These are phyloP conservation scores for Eretmocerus hayati DNA, from an alignment of 2,888 invertebrate genomes.

Conservation along the genomic window DNA sequence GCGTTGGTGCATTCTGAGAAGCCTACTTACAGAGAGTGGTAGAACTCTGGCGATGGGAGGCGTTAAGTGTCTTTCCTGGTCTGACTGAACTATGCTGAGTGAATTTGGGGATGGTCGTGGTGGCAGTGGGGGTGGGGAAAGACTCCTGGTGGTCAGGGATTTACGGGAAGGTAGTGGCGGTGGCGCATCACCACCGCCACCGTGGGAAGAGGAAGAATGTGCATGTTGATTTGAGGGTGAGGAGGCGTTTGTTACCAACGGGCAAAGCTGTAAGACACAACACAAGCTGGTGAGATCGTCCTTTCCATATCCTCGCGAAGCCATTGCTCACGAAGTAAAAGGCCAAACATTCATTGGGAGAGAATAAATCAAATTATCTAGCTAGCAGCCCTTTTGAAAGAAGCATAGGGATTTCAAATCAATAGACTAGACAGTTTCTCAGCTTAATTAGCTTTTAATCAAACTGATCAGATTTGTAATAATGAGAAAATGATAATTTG, in stretches of 20 bases:
- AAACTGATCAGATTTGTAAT: no score
- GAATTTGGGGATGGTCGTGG: slow-evolving; percentile 50
- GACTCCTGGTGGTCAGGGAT: slow-evolving; percentile 44
- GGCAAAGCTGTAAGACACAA: slow-evolving; percentile 48
- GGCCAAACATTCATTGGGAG: no score
- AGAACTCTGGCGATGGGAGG: slow-evolving; percentile 37
- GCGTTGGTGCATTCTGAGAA: slow-evolving; percentile 25
- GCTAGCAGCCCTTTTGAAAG: no score
- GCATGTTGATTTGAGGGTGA: slow-evolving; percentile 42
- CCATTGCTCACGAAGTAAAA: no score
- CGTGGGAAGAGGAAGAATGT: slow-evolving; percentile 36
- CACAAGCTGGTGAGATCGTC: slow-evolving; percentile 33
- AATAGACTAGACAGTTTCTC: no score
- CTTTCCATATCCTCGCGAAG: no score
- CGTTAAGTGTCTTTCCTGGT: slow-evolving; percentile 44
- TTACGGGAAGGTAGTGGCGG: slow-evolving; percentile 47
- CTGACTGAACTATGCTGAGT: slow-evolving; percentile 36
- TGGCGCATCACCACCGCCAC: slow-evolving; percentile 43
- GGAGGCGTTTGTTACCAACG: slow-evolving; percentile 45
- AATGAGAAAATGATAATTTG: no score
- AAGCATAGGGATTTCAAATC: no score
- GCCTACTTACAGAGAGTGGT: slow-evolving; percentile 47
- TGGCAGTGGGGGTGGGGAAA: slow-evolving; percentile 55
- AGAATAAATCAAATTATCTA: no score
- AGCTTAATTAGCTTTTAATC: no score